A percentile compares a stretch with the other conserved stretches of the same genome.
Evolutionary conservation across 2,113 vertebrate genomes (phyloP).

Genomic region (Odontophorus gujanensis): DNA sequence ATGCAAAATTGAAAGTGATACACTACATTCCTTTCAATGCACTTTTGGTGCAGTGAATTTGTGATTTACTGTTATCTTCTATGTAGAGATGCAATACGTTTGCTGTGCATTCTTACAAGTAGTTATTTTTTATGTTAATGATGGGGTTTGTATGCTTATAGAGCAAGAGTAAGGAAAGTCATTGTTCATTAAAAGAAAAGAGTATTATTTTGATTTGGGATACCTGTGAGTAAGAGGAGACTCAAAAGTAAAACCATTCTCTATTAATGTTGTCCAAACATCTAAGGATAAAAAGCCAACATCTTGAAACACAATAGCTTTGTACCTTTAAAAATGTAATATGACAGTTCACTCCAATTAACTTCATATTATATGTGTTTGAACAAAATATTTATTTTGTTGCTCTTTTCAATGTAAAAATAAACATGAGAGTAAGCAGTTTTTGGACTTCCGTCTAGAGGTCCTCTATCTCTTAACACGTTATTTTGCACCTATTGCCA

Average conservation of each 20-base stretch:
- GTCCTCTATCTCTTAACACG: not conserved
- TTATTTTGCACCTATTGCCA: not conserved
- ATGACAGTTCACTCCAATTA: not conserved
- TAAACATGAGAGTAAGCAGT: not conserved
- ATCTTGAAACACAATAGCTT: not conserved
- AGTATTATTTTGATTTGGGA: not conserved
- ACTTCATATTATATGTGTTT: not conserved
- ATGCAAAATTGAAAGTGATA: not conserved
- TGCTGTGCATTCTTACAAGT: not conserved
- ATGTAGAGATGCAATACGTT: not conserved
- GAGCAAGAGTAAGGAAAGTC: not conserved
- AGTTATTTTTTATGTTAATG: not conserved
- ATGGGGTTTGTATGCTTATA: fast-evolving
- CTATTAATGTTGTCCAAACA: not conserved
- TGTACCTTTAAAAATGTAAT: not conserved
- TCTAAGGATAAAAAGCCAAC: not conserved
- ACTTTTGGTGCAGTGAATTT: not conserved
- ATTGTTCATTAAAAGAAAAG: not conserved
- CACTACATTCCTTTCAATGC: not conserved
- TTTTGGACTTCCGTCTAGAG: not conserved
- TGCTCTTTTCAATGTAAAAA: not conserved
- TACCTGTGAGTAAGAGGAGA: not conserved
- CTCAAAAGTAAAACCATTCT: not conserved
- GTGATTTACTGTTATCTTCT: not conserved
- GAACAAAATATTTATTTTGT: not conserved